A percentile compares a stretch with the other conserved stretches of the same genome.
Conservation (phyloP, 2,113 vertebrate genomes). For the Anas platyrhynchos region DNA sequence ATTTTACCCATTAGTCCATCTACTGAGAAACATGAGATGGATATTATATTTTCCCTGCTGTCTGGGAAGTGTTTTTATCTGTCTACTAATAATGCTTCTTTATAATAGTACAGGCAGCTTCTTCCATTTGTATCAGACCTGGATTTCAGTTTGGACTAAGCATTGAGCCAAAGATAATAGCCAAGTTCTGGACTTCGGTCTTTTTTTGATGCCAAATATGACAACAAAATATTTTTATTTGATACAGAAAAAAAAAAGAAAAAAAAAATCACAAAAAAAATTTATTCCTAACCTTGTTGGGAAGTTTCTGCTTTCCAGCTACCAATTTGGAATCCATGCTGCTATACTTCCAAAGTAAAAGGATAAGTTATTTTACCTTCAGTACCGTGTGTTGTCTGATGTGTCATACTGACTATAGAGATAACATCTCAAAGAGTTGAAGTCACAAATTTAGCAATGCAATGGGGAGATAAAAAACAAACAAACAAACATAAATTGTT, state of each 20-base stretch:
- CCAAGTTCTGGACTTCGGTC: neutral
- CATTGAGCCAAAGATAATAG: too few relatives aligned
- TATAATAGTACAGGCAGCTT: neutral
- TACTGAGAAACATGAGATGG: neutral
- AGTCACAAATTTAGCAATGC: neutral
- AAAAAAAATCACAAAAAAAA: too few relatives aligned
- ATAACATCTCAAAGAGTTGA: neutral
- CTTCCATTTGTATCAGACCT: neutral
- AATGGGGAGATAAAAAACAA: neutral
- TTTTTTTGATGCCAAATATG: neutral
- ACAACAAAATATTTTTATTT: neutral
- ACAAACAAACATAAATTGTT: neutral
- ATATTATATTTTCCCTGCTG: neutral
- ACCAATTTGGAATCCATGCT: neutral
- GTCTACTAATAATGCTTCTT: neutral
- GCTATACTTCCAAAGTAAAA: neutral
- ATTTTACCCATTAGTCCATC: neutral
- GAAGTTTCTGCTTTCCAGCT: neutral
- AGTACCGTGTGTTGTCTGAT: neutral
- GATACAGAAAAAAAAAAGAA: neutral
- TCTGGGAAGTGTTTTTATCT: neutral
- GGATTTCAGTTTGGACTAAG: neutral
- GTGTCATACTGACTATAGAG: neutral
- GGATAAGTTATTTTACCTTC: neutral
- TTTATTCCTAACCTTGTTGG: neutral